These are phyloP conservation scores for Pipa parva DNA, from an alignment of 2,113 vertebrate genomes.

Conservation along the genomic window DNA sequence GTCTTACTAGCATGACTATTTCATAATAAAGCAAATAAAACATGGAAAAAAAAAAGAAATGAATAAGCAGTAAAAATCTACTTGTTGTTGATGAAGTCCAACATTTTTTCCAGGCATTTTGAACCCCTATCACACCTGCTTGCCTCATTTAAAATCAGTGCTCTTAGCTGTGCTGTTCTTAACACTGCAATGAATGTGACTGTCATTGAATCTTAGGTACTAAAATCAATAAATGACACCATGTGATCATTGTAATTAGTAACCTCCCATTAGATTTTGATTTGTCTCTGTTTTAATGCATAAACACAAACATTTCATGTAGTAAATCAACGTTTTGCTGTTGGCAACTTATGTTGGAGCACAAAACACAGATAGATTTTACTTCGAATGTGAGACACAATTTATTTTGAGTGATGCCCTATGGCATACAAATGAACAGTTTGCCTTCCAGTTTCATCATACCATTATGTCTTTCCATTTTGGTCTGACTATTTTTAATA, in stretches of 20 bases:
- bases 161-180: not conserved
- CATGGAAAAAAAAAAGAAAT: too few relatives aligned
- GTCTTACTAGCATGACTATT: not conserved
- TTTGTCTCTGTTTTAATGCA: not conserved
- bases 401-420: conserved; percentile 15
- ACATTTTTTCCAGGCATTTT: not conserved
- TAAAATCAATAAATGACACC: not conserved
- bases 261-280: not conserved
- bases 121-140: not conserved
- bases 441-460: not conserved
- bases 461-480: conserved; percentile 4
- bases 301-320: conserved; percentile 1
- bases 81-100: not conserved
- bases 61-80: not conserved
- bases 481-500: conserved; percentile 2
- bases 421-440: not conserved
- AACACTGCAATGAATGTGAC: conserved; percentile 1
- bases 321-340: conserved; percentile 7
- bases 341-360: not conserved
- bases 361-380: not conserved
- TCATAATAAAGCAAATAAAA: not conserved
- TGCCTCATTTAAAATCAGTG: not conserved
- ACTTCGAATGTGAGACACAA: conserved; percentile 1
- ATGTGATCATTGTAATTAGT: conserved; percentile 6
- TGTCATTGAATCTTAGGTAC: conserved; percentile 1